phyloP scores from a whole-genome alignment of 1,140 invertebrate species.

The Zaprionus taronus region DNA sequence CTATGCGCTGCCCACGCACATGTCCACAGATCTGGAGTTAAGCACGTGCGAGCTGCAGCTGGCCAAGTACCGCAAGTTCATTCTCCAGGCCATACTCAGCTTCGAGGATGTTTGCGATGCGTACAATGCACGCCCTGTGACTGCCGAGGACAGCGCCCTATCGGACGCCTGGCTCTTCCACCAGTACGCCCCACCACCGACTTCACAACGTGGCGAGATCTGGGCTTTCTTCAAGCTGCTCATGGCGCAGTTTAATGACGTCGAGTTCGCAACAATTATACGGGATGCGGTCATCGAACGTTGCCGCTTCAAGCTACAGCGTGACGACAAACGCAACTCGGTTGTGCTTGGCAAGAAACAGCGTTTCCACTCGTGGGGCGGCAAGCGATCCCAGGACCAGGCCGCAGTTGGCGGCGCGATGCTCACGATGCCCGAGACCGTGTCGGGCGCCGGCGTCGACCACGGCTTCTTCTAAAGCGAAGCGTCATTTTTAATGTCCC shows the following conservation, averaged over 20 bases:
- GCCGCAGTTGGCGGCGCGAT: not conserved
- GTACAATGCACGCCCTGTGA: slow-evolving; percentile 57
- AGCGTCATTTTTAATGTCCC: slow-evolving; percentile 5
- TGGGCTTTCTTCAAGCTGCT: slow-evolving; percentile 81
- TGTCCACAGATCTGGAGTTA: slow-evolving; percentile 43
- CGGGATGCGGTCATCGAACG: slow-evolving; percentile 77
- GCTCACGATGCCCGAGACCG: slow-evolving; percentile 28
- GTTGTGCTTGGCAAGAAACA: slow-evolving; percentile 82
- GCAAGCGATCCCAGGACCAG: slow-evolving; percentile 71
- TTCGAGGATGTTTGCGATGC: slow-evolving; percentile 82
- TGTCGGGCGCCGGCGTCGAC: slow-evolving; percentile 25
- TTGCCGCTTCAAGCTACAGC: slow-evolving; percentile 72
- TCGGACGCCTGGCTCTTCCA: slow-evolving; percentile 61
- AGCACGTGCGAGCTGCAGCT: slow-evolving; percentile 73
- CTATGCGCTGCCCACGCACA: slow-evolving; percentile 49
- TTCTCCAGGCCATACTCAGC: slow-evolving; percentile 77
- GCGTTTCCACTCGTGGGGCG: slow-evolving; percentile 84
- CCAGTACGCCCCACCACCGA: slow-evolving; percentile 67
- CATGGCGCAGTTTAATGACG: slow-evolving; percentile 81
- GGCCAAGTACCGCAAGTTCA: slow-evolving; percentile 74
- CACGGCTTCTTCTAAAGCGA: slow-evolving; percentile 50
- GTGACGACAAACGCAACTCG: slow-evolving; percentile 78
- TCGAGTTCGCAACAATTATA: slow-evolving; percentile 71
- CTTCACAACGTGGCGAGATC: slow-evolving; percentile 72
- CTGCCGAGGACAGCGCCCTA: slow-evolving; percentile 34